Conservation (phyloP, 2,797 vertebrate species). For the Carduelis carduelis region DNA sequence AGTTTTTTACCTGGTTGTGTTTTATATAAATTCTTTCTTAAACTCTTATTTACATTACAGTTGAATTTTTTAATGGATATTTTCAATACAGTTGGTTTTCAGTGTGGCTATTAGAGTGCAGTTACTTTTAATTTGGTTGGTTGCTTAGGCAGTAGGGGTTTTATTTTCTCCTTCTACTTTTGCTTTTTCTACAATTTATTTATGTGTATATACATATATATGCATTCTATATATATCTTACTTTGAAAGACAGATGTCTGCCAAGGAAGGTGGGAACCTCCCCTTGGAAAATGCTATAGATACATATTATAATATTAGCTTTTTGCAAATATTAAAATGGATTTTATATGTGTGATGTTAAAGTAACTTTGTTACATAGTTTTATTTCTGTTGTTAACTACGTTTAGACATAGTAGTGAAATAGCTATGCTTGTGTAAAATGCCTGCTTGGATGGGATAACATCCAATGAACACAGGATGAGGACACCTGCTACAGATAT, state of each 20-base stretch:
- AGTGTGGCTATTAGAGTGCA: background rate
- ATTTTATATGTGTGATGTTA: no score
- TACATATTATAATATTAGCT: no score
- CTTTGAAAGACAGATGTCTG: background rate
- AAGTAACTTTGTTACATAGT: no score
- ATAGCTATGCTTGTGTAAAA: no score
- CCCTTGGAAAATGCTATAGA: no score
- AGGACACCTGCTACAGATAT: no score
- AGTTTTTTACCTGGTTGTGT: background rate
- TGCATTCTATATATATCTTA: background rate
- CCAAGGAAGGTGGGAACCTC: background rate
- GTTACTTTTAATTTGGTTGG: background rate
- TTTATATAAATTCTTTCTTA: background rate
- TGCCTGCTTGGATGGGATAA: no score
- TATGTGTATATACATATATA: background rate
- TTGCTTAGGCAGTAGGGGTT: background rate
- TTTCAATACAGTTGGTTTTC: background rate
- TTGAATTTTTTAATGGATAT: background rate
- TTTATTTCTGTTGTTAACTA: no score
- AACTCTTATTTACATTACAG: background rate
- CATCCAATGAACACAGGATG: no score
- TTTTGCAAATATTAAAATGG: no score
- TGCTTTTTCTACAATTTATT: background rate
- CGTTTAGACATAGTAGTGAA: no score
- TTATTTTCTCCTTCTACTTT: background rate